Evolutionary conservation across 2,113 vertebrate species (phyloP).

Genomic region (Aspidoscelis tigris): DNA sequence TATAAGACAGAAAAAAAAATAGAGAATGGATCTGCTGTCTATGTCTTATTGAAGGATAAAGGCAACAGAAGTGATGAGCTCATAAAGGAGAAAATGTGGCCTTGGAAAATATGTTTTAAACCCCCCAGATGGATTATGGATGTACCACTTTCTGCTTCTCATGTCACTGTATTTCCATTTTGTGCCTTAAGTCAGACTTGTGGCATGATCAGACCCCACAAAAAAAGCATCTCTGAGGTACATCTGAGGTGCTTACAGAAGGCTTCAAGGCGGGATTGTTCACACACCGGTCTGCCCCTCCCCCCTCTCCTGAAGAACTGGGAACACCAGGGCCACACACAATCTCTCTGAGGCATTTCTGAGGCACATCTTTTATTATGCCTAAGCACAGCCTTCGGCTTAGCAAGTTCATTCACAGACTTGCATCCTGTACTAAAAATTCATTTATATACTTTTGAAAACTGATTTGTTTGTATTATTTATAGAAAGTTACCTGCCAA

Average conservation of each 20-base stretch:
- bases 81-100: not conserved
- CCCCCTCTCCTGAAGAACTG: too few relatives aligned
- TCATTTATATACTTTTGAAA: not conserved
- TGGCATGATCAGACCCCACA: not conserved
- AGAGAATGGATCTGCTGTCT: too few relatives aligned
- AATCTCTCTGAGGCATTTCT: too few relatives aligned
- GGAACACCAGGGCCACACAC: too few relatives aligned
- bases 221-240: too few relatives aligned
- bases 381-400: too few relatives aligned
- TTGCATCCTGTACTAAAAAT: not conserved
- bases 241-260: too few relatives aligned
- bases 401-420: not conserved
- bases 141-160: not conserved
- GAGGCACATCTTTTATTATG: too few relatives aligned
- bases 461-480: not conserved
- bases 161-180: not conserved
- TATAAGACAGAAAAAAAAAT: not conserved
- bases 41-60: too few relatives aligned
- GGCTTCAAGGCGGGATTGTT: too few relatives aligned
- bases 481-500: not conserved
- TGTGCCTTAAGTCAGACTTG: not conserved
- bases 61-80: not conserved
- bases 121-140: too few relatives aligned
- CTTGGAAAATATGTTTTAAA: not conserved
- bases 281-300: too few relatives aligned